These are phyloP conservation scores for Conus betulinus DNA, from an alignment of 1,140 invertebrate species.

Conservation along the genomic window DNA sequence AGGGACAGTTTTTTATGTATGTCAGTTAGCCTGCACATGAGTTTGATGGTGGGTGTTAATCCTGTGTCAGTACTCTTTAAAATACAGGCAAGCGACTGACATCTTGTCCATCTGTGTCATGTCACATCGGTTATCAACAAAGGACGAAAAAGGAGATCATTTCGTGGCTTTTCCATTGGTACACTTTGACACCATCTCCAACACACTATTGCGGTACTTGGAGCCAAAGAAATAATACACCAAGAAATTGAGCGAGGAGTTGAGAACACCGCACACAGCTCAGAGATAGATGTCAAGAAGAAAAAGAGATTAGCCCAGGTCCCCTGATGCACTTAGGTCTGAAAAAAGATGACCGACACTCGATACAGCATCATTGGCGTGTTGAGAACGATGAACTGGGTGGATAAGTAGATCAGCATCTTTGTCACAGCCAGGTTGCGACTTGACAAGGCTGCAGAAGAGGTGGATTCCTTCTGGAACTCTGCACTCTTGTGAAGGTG, in stretches of 20 bases:
- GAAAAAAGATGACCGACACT: neutral
- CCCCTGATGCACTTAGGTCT: neutral
- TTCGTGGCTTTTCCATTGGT: too few species aligned
- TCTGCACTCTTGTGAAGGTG: neutral
- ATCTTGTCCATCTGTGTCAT: too few species aligned
- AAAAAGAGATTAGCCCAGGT: neutral
- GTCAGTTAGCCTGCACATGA: too few species aligned
- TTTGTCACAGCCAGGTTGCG: neutral
- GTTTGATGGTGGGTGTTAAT: too few species aligned
- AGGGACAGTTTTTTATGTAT: too few species aligned
- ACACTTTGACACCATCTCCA: neutral
- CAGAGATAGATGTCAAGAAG: neutral
- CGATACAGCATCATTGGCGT: neutral
- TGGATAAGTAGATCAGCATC: constrained; percentile 16
- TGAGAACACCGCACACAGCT: neutral
- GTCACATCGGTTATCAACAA: too few species aligned
- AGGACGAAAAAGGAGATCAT: too few species aligned
- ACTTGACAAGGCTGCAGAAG: neutral
- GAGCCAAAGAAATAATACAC: constrained; percentile 26
- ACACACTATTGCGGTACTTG: neutral
- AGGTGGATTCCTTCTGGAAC: neutral
- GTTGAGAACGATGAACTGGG: constrained; percentile 2
- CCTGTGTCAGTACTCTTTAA: too few species aligned
- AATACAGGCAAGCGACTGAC: too few species aligned
- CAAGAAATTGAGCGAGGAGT: constrained; percentile 1